These are phyloP conservation scores for Dasypolia templi DNA, from an alignment of 2,888 invertebrate genomes.

Conservation along the genomic window DNA sequence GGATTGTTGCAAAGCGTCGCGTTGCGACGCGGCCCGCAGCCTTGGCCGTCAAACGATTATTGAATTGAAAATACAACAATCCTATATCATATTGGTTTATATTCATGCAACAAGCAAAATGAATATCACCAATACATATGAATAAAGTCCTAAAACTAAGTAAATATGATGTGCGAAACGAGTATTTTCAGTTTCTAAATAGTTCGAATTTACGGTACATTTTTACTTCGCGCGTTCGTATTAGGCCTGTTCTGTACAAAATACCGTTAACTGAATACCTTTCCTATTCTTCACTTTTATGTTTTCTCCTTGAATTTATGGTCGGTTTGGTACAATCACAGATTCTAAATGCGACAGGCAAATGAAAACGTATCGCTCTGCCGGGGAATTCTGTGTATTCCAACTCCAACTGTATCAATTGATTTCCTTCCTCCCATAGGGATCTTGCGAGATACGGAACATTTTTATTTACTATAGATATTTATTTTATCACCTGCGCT, in stretches of 20 bases:
- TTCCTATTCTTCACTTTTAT: no score
- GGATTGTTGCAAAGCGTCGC: not conserved
- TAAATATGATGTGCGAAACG: not conserved
- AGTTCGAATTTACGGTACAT: not conserved
- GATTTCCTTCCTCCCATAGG: conserved; percentile 77
- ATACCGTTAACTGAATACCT: conserved; percentile 52
- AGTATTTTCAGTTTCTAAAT: not conserved
- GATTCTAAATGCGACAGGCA: conserved; percentile 76
- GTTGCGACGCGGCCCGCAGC: not conserved
- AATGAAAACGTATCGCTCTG: conserved; percentile 82
- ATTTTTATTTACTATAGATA: conserved; percentile 74
- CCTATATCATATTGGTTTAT: not conserved
- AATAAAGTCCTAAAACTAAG: not conserved
- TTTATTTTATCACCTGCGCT: conserved; percentile 66
- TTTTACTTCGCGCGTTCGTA: not conserved
- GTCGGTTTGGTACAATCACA: conserved; percentile 69
- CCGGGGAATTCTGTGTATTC: conserved; percentile 73
- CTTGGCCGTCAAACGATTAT: not conserved
- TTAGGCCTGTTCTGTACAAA: conserved; percentile 22
- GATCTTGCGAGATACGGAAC: conserved; percentile 64
- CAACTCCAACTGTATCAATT: conserved; percentile 83
- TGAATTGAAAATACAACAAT: not conserved
- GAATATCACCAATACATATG: no score
- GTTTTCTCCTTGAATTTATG: conserved; percentile 65
- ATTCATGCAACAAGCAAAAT: not conserved